Conservation (phyloP, 2,797 vertebrate genomes). For the Cossypha heuglini region DNA sequence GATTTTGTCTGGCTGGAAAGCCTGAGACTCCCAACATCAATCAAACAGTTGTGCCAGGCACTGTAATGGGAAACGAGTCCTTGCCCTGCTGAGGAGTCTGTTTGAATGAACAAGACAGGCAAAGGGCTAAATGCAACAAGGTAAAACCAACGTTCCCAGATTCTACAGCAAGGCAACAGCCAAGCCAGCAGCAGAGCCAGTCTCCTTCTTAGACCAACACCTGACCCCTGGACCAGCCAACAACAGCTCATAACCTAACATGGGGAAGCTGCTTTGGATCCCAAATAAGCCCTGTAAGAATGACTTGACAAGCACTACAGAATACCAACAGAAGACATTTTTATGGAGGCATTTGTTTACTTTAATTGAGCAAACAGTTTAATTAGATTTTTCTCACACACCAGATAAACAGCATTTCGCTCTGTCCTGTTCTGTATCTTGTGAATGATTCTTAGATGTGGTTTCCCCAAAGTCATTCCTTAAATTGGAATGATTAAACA, state of each 20-base stretch:
- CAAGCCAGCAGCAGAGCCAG: background rate
- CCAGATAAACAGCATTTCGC: background rate
- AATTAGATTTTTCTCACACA: conserved; percentile 51
- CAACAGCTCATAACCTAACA: background rate
- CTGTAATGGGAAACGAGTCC: background rate
- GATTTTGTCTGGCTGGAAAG: background rate
- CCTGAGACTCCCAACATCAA: background rate
- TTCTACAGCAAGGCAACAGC: background rate
- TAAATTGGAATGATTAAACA: conserved; percentile 4
- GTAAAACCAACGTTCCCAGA: background rate
- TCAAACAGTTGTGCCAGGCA: background rate
- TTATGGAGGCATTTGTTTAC: conserved; percentile 30
- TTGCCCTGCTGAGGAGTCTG: background rate
- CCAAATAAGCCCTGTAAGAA: background rate
- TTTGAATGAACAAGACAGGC: background rate
- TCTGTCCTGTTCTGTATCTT: conserved; percentile 2
- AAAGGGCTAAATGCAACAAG: background rate
- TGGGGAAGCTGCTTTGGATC: background rate
- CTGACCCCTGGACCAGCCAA: background rate
- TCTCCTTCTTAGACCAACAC: background rate
- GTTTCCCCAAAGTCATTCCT: conserved; percentile 8
- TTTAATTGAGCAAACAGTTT: conserved; percentile 20
- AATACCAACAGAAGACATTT: background rate
- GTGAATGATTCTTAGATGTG: conserved; percentile 9
- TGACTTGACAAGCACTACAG: background rate